Base-by-base conservation (phyloP, 2,888 invertebrate genomes). In the Vannuccia rotundouncinata region DNA sequence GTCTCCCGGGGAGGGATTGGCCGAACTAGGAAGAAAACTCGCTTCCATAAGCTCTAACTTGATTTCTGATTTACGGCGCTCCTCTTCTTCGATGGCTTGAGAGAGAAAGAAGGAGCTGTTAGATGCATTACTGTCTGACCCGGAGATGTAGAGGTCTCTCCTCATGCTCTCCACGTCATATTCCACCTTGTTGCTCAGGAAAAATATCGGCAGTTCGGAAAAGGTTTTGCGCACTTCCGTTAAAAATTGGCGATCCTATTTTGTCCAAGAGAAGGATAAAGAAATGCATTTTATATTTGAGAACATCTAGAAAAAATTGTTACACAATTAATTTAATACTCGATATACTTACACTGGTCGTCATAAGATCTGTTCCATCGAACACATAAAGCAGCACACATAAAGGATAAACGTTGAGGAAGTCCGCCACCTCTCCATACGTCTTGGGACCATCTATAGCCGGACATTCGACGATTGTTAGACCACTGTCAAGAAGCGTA, bases 301-400 rank as follows among this genome's bases (percentile, higher is more conserved):
- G n/a, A n/a, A n/a, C n/a, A n/a, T n/a, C n/a, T n/a, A n/a, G n/a
- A n/a, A n/a, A n/a, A n/a, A n/a, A n/a, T n/a, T n/a, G n/a, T n/a
- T n/a, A n/a, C n/a, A n/a, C n/a, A n/a, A n/a, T n/a, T n/a, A n/a
- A n/a, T n/a, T n/a, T n/a, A n/a, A n/a, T n/a, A n/a, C n/a, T n/a
- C n/a, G n/a, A n/a, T n/a, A n/a, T n/a, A 22, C 66, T 66, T 27
- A 66, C 66, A 66, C 10, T 66, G 22, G 2, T 66, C 25, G 66
- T 66, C 66, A 66, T 66, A n/a, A 66, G 66, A 22, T 66, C 66
- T 17, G 66, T 66, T 5, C 66, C 66, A 66, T 66, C 66, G 66
- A 66, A 66, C 2, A 66, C 22, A 22, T 66, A 66, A 27, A 66
- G 66, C 25, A 66, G 66, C 2, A 66, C 22, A 22, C 66, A 66